Conservation (phyloP, 2,888 invertebrate species). For the Anarsia innoxiella region DNA sequence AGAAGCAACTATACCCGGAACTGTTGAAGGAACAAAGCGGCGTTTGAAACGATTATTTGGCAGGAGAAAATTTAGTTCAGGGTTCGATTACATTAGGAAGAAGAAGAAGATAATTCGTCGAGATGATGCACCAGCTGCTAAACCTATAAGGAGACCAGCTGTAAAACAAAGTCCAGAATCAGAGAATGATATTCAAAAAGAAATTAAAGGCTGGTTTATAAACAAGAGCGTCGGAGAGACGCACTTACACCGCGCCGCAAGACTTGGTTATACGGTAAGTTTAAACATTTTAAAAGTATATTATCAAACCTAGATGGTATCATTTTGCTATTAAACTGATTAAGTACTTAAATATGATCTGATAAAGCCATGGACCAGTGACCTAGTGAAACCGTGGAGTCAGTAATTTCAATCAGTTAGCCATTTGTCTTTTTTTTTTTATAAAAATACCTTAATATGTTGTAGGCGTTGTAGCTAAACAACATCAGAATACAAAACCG, state of each 20-base stretch:
- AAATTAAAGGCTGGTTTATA: constrained; percentile 92
- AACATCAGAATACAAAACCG: too few species aligned
- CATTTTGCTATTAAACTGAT: too few species aligned
- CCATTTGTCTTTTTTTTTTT: too few species aligned
- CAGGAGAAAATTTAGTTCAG: constrained; percentile 86
- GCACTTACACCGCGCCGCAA: constrained; percentile 91
- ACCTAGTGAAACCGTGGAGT: too few species aligned
- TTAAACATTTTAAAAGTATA: too few species aligned
- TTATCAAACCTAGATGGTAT: too few species aligned
- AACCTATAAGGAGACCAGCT: constrained; percentile 59
- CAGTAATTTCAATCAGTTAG: too few species aligned
- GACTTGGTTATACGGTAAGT: constrained; percentile 89
- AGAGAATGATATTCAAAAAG: constrained; percentile 86
- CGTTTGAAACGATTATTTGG: constrained; percentile 78
- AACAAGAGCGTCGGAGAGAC: constrained; percentile 97
- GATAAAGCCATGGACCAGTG: too few species aligned
- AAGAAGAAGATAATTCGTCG: constrained; percentile 84
- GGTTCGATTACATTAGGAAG: constrained; percentile 92
- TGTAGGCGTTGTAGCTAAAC: too few species aligned
- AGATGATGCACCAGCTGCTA: constrained; percentile 58
- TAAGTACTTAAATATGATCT: too few species aligned
- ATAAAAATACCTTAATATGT: too few species aligned
- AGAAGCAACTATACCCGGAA: constrained; percentile 38
- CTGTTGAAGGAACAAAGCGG: constrained; percentile 62
- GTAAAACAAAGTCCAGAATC: constrained; percentile 77